phyloP scores from a whole-genome alignment of 2,113 vertebrate species.

The Ophiodon elongatus region DNA sequence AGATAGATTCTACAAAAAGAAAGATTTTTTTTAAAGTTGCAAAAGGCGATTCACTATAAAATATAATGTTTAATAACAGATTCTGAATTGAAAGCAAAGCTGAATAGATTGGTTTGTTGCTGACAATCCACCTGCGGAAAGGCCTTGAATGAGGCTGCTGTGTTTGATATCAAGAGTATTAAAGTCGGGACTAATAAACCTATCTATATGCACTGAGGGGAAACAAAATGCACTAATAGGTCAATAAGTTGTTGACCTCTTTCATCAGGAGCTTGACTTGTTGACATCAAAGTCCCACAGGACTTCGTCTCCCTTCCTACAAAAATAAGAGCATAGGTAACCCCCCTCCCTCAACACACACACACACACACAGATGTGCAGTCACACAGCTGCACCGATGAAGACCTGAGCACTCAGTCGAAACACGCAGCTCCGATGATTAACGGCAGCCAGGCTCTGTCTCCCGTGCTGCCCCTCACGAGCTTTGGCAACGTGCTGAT shows the following conservation, averaged over 20 bases:
- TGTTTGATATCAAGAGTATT: background rate
- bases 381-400: background rate
- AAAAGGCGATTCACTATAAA: background rate
- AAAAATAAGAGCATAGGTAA: constrained; percentile 32
- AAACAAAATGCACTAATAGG: background rate
- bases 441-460: constrained; percentile 58
- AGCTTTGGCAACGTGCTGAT: constrained; percentile 81
- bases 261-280: constrained; percentile 10
- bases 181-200: background rate
- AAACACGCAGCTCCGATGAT: constrained; percentile 56
- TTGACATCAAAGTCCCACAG: constrained; percentile 13
- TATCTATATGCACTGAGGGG: background rate
- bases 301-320: constrained; percentile 10
- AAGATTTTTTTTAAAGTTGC: background rate
- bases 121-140: too few relatives aligned
- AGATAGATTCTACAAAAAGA: background rate
- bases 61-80: background rate
- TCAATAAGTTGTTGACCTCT: background rate
- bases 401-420: background rate
- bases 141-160: background rate
- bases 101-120: background rate
- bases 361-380: background rate
- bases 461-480: constrained; percentile 75
- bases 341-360: background rate
- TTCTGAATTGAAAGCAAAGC: background rate